phyloP scores from a whole-genome alignment of 2,113 vertebrate species.

The Hemiprocne comata region DNA sequence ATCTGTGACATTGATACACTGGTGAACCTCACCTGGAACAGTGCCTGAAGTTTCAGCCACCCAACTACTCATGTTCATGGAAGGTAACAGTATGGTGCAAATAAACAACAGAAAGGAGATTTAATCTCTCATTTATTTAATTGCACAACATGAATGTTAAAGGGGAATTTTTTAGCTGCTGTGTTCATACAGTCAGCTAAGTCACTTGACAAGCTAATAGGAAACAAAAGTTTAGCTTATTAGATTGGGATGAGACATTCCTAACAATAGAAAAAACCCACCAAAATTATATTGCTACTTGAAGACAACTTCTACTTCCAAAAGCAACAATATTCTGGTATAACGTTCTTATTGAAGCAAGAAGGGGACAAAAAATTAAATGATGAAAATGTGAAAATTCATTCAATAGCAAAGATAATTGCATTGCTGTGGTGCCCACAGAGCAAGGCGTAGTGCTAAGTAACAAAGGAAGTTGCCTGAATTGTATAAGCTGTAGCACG shows the following conservation, averaged over 20 bases:
- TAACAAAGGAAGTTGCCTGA: neutral
- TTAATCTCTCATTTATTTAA: neutral
- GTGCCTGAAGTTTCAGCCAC: neutral
- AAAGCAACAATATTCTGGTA: neutral
- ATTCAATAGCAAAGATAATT: neutral
- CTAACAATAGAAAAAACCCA: neutral
- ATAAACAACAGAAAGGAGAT: neutral
- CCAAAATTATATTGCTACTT: neutral
- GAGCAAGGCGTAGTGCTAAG: neutral
- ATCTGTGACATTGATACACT: too few relatives aligned
- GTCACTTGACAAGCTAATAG: neutral
- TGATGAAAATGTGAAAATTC: fast-evolving
- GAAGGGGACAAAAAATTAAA: neutral
- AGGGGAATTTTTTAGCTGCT: neutral
- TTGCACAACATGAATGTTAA: neutral
- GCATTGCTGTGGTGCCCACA: neutral
- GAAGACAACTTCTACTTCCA: neutral
- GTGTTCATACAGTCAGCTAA: fast-evolving
- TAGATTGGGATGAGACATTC: neutral
- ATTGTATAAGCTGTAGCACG: neutral
- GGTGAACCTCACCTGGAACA: neutral
- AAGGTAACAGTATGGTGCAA: neutral
- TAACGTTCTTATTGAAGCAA: neutral
- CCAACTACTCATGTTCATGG: neutral
- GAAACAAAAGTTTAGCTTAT: neutral